Percentiles rank a stretch among this genome's conserved stretches.
Evolutionary conservation across 2,797 vertebrate species (phyloP).

Genomic region (Amphiprion clarkii): DNA sequence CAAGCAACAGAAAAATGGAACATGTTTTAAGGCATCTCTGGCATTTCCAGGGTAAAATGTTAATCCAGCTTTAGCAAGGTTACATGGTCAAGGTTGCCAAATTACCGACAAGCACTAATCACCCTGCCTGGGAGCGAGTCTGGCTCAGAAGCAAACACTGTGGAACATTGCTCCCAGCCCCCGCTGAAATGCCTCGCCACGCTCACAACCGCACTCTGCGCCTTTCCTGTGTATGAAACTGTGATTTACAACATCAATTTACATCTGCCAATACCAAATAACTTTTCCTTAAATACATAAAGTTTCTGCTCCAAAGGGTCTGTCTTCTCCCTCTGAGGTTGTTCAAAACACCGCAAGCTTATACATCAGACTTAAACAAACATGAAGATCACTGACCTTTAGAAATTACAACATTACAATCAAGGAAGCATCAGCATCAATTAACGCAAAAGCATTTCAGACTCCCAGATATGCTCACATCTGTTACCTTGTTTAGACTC

Average conservation of each 20-base stretch:
- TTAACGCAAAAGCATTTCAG: slow-evolving; percentile 59
- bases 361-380: slow-evolving; percentile 61
- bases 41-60: slow-evolving; percentile 82
- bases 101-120: slow-evolving; percentile 84
- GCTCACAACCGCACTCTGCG: slow-evolving; percentile 45
- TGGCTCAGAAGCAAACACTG: slow-evolving; percentile 77
- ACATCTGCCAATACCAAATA: slow-evolving; percentile 81
- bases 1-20: slow-evolving; percentile 76
- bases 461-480: slow-evolving; percentile 31
- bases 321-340: slow-evolving; percentile 36
- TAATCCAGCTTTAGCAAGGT: slow-evolving; percentile 85
- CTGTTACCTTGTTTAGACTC: slow-evolving; percentile 47
- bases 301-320: slow-evolving; percentile 56
- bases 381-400: slow-evolving; percentile 78
- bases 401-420: slow-evolving; percentile 59
- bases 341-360: slow-evolving; percentile 44
- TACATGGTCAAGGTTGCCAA: slow-evolving; percentile 86
- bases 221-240: slow-evolving; percentile 73
- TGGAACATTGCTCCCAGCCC: slow-evolving; percentile 71
- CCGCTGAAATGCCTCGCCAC: slow-evolving; percentile 61
- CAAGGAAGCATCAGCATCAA: slow-evolving; percentile 54
- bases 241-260: slow-evolving; percentile 83
- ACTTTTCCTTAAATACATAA: slow-evolving; percentile 78
- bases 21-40: slow-evolving; percentile 84
- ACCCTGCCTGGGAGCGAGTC: slow-evolving; percentile 80